A percentile compares a stretch with the other conserved stretches of the same genome.
These are phyloP conservation scores for Metallyticus violacea DNA, from an alignment of 2,888 invertebrate genomes.

Conservation along the genomic window DNA sequence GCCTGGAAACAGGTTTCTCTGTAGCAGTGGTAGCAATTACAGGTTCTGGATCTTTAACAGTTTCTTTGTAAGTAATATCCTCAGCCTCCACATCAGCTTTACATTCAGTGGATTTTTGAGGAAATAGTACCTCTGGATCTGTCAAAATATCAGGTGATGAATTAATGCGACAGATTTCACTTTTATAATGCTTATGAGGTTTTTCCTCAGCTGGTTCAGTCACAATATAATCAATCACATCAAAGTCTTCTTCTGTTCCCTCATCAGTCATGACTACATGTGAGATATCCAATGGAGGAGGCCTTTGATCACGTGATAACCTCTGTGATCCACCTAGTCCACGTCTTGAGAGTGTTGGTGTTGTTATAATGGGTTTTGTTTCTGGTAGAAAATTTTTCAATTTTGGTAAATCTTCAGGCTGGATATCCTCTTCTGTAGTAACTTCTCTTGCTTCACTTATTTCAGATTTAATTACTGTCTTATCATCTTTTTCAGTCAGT, in stretches of 20 bases:
- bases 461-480: slow-evolving; percentile 23
- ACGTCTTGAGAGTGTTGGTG: slow-evolving; percentile 44
- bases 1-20: background rate
- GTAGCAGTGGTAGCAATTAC: too few relatives aligned
- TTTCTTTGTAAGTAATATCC: background rate
- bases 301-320: slow-evolving; percentile 42
- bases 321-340: slow-evolving; percentile 42
- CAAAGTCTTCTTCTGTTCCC: slow-evolving; percentile 34
- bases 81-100: too few relatives aligned
- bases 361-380: slow-evolving; percentile 42
- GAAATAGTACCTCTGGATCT: slow-evolving; percentile 28
- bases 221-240: slow-evolving; percentile 30
- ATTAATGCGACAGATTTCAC: slow-evolving; percentile 31
- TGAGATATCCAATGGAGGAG: slow-evolving; percentile 44
- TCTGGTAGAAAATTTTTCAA: slow-evolving; percentile 23
- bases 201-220: slow-evolving; percentile 34
- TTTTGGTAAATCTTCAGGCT: slow-evolving; percentile 15
- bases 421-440: background rate
- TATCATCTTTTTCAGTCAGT: slow-evolving; percentile 34
- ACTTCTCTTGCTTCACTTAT: background rate
- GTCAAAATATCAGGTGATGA: slow-evolving; percentile 36
- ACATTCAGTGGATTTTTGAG: too few relatives aligned
- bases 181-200: slow-evolving; percentile 33
- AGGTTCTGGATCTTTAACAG: too few relatives aligned
- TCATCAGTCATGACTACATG: slow-evolving; percentile 41